phyloP scores from a whole-genome alignment of 1,140 invertebrate genomes.

The Gryllus bimaculatus region DNA sequence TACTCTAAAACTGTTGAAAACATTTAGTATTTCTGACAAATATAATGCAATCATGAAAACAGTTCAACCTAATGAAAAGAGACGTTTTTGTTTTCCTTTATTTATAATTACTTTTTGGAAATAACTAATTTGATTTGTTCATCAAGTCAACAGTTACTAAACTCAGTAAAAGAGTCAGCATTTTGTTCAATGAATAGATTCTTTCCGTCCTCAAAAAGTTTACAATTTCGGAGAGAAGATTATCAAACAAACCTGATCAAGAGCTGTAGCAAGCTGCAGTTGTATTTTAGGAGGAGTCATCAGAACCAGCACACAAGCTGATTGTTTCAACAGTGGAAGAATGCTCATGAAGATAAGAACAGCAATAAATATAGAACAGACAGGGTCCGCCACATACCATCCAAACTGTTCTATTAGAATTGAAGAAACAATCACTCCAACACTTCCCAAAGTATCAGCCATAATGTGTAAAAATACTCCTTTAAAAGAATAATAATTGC shows the following conservation, averaged over 20 bases:
- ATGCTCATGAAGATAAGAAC: conserved; percentile 47
- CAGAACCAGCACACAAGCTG: conserved; percentile 38
- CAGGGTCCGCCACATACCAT: conserved; percentile 49
- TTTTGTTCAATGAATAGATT: no score
- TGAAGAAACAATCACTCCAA: conserved; percentile 52
- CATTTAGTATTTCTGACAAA: no score
- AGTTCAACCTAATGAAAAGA: no score
- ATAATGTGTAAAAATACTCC: conserved; percentile 54
- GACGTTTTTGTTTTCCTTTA: no score
- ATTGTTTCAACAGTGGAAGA: conserved; percentile 45
- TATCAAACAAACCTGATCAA: conserved; percentile 29
- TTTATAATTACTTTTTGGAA: no score
- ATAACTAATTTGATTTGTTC: no score
- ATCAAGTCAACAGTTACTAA: neutral
- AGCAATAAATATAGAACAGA: conserved; percentile 54
- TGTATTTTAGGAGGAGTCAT: conserved; percentile 26
- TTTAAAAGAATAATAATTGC: conserved; percentile 24
- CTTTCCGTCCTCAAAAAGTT: no score
- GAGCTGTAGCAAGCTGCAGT: conserved; percentile 25
- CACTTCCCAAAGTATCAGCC: conserved; percentile 52
- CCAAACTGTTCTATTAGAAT: conserved; percentile 51
- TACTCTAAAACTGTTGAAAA: no score
- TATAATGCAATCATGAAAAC: no score
- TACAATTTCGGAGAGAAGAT: neutral
- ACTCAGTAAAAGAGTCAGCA: no score